These are phyloP conservation scores for Polyergus mexicanus DNA, from an alignment of 1,140 invertebrate genomes.

Conservation along the genomic window DNA sequence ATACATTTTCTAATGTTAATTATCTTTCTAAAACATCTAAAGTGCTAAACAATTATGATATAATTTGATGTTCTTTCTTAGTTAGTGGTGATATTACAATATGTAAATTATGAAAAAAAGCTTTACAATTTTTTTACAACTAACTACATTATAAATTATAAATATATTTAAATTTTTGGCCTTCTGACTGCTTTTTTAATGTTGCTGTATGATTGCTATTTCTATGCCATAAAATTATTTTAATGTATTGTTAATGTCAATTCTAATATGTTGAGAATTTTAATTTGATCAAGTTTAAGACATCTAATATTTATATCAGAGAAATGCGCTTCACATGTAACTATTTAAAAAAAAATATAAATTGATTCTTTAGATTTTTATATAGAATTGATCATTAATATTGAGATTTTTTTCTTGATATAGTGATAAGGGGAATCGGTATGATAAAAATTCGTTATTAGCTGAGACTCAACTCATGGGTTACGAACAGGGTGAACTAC, in stretches of 20 bases:
- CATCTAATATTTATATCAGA: background rate
- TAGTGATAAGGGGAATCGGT: conserved; percentile 83
- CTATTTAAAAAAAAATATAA: conserved; percentile 3
- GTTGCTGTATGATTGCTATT: background rate
- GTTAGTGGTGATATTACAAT: background rate
- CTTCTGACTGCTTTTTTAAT: background rate
- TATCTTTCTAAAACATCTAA: conserved; percentile 1
- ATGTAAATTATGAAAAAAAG: conserved; percentile 19
- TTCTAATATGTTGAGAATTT: conserved; percentile 2
- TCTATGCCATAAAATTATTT: background rate
- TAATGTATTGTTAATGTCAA: conserved; percentile 1
- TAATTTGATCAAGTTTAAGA: background rate
- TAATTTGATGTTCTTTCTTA: conserved; percentile 8
- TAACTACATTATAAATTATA: background rate
- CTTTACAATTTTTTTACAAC: background rate
- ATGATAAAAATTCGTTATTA: conserved; percentile 88
- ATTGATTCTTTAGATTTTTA: conserved; percentile 42
- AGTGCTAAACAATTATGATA: background rate
- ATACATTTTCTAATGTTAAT: background rate
- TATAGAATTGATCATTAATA: conserved; percentile 21
- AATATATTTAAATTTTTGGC: conserved; percentile 14
- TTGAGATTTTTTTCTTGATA: conserved; percentile 45
- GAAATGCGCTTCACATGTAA: background rate
- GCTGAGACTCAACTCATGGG: conserved; percentile 92
- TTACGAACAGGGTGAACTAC: conserved; percentile 92